Percentiles rank a stretch among this genome's conserved stretches.
These are phyloP conservation scores for Propithecus deckenii DNA, from an alignment of 2,797 vertebrate genomes.

Conservation along the genomic window DNA sequence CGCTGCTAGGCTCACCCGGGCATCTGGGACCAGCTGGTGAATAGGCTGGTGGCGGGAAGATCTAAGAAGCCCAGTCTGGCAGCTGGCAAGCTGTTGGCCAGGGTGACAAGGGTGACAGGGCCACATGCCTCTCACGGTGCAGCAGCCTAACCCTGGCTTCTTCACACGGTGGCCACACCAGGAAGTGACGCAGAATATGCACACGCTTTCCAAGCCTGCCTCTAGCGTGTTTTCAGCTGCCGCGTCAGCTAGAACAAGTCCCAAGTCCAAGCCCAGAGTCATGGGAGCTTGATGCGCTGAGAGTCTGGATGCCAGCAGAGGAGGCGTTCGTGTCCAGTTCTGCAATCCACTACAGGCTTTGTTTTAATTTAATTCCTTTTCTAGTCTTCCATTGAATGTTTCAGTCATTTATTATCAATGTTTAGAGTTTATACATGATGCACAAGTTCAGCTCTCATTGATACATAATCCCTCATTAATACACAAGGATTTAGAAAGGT, in stretches of 20 bases:
- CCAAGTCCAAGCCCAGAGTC: not conserved
- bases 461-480: not conserved
- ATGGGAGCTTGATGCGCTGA: not conserved
- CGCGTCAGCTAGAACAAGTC: too few species aligned
- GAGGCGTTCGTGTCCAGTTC: not conserved
- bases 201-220: not conserved
- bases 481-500: not conserved
- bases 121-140: not conserved
- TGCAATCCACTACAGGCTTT: not conserved
- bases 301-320: not conserved
- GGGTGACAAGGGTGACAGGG: too few species aligned
- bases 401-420: not conserved
- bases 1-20: not conserved
- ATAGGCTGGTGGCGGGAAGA: not conserved
- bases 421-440: not conserved
- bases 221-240: not conserved
- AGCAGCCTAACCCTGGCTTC: not conserved
- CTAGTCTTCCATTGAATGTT: not conserved
- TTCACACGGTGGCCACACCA: not conserved
- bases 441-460: not conserved
- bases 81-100: not conserved
- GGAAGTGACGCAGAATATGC: not conserved
- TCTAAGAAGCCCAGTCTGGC: not conserved
- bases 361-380: not conserved
- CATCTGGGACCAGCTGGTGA: not conserved